Percentiles rank a stretch among this genome's conserved stretches.
phyloP scores from a whole-genome alignment of 2,797 vertebrate genomes.

The Thripadectes ignobilis region DNA sequence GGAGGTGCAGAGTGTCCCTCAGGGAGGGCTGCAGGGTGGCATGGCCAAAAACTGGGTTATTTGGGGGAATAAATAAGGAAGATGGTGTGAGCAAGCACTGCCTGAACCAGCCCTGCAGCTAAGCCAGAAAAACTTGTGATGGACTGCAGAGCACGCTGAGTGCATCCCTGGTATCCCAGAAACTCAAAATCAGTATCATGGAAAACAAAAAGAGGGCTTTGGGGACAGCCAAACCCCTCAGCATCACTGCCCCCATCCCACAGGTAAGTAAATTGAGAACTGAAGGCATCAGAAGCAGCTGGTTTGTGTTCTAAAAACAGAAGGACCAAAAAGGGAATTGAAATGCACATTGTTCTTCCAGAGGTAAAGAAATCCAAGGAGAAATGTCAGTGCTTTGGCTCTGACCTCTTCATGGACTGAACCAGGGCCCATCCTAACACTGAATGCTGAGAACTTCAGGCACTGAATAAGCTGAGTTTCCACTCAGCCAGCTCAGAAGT shows the following conservation, averaged over 20 bases:
- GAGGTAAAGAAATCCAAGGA: slow-evolving; percentile 9
- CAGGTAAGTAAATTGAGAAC: neutral
- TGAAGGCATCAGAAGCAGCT: neutral
- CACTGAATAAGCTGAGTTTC: neutral
- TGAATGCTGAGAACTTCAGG: neutral
- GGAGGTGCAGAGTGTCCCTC: neutral
- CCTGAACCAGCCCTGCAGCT: neutral
- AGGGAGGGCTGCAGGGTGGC: neutral
- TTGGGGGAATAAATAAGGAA: neutral
- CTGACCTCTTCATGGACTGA: neutral
- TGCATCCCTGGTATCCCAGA: neutral
- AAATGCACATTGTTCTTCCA: slow-evolving; percentile 7
- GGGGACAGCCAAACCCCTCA: neutral
- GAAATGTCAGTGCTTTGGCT: neutral
- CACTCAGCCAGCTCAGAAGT: neutral
- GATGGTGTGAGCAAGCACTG: neutral
- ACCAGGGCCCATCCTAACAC: neutral
- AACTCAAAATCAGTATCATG: neutral
- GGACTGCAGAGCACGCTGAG: fast-evolving
- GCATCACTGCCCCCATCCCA: neutral
- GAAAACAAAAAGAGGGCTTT: slow-evolving; percentile 8
- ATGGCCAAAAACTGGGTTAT: neutral
- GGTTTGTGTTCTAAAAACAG: neutral
- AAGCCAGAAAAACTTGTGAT: neutral
- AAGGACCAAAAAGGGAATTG: neutral